Evolutionary conservation across 2,113 vertebrate species (phyloP).

Genomic region (Arizona elegans): DNA sequence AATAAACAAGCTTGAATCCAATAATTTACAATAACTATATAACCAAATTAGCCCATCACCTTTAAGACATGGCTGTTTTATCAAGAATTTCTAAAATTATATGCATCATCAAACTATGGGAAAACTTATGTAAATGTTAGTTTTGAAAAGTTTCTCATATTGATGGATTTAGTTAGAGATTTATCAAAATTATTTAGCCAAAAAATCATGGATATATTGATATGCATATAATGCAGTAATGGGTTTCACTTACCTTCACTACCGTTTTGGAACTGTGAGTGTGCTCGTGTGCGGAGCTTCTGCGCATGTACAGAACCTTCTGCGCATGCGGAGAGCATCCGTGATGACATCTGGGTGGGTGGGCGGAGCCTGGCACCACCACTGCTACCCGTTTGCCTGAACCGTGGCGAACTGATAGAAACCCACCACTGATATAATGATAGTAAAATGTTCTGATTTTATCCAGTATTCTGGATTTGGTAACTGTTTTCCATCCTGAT

Average conservation of each 20-base stretch:
- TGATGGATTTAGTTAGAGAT: not conserved
- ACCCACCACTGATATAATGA: not conserved
- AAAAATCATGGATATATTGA: not conserved
- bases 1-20: not conserved
- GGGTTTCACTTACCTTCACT: no score
- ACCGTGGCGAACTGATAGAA: no score
- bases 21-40: not conserved
- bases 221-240: not conserved
- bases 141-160: not conserved
- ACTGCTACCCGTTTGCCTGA: no score
- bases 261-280: no score
- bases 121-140: not conserved
- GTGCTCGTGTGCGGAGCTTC: no score
- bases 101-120: not conserved
- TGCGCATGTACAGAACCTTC: no score
- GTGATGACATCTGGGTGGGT: no score
- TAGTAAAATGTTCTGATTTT: not conserved
- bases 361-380: no score
- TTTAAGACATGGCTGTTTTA: not conserved
- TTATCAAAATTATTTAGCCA: not conserved
- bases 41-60: not conserved
- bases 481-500: not conserved
- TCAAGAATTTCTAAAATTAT: not conserved
- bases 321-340: no score
- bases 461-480: not conserved